phyloP scores from a whole-genome alignment of 2,113 vertebrate species.

The Gobio gobio region DNA sequence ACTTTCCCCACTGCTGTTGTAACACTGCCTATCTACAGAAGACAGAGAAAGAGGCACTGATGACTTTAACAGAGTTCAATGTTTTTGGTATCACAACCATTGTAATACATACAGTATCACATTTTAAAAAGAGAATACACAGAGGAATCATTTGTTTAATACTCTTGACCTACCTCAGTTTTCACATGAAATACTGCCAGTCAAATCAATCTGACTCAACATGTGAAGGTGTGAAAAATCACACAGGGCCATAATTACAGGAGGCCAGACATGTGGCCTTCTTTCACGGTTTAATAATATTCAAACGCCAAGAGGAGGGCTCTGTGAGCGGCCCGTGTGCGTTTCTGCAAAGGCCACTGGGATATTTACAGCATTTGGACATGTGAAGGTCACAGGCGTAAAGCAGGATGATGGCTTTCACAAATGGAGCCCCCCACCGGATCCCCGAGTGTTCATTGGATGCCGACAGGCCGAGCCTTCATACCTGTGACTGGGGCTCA shows the following conservation, averaged over 20 bases:
- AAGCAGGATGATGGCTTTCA: slow-evolving; percentile 76
- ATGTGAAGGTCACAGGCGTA: slow-evolving; percentile 76
- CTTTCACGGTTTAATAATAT: neutral
- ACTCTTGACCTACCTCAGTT: slow-evolving; percentile 11
- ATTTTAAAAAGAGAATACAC: slow-evolving; percentile 40
- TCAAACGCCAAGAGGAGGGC: neutral
- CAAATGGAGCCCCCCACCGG: slow-evolving; percentile 68
- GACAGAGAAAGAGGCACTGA: slow-evolving; percentile 11
- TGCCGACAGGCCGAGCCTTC: slow-evolving; percentile 20
- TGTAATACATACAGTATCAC: slow-evolving; percentile 40
- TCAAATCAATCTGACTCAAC: slow-evolving; percentile 22
- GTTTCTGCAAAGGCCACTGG: slow-evolving; percentile 53
- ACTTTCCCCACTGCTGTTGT: slow-evolving; percentile 18
- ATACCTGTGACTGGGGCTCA: slow-evolving; percentile 59
- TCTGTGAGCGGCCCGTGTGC: neutral
- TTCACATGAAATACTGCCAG: neutral
- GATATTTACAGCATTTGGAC: slow-evolving; percentile 79
- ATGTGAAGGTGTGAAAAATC: slow-evolving; percentile 34
- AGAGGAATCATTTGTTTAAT: slow-evolving; percentile 22
- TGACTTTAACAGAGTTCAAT: slow-evolving; percentile 42
- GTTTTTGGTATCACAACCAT: slow-evolving; percentile 32
- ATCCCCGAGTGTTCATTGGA: slow-evolving; percentile 52
- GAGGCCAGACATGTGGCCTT: slow-evolving; percentile 5
- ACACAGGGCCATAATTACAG: neutral
- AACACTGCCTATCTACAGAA: slow-evolving; percentile 14